Evolutionary conservation across 2,797 vertebrate genomes (phyloP), one percentile per base, ranked within the genome.

Genomic region (Dromococcyx pavoninus): DNA sequence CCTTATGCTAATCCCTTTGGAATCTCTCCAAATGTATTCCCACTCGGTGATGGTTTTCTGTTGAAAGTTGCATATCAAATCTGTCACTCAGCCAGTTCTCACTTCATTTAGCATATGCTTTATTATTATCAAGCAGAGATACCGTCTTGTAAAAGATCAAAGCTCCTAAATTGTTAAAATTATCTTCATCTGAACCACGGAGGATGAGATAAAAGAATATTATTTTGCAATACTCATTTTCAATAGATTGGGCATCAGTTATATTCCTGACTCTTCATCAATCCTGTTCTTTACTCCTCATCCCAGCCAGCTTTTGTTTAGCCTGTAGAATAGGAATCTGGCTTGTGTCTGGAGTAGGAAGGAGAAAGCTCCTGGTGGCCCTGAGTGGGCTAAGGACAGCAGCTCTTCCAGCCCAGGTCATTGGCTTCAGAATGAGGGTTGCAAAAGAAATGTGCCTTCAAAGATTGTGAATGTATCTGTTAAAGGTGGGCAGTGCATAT

Each of bases 61-160:
- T 94, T 91, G 90, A 95, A 90, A 93, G 16, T 82, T 92, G 71
- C 64, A 6, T 88, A 87, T 88, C 88, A 89, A 90, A 65, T 95
- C 93, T 96, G 92, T 95, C 91, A 83, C 53, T 92, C 74, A 87
- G 84, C 74, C 86, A 93, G 78, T 91, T 91, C 84, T 91, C 93
- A 73, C 80, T 93, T 95, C 81, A 75, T 83, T 93, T 91, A 96
- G 72, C 77, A 46, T 89, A 58, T 88, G 72, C 78, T 93, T n/a
- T 88, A 46, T 89, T 92, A 80, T 89, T 95, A 35, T 8, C 37
- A 91, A 83, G 92, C 72, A 58, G 75, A 91, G 81, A 79, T 89
- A 57, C 0, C 13, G 21, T 86, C 84, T 80, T 89, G 61, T 81
- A 86, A 51, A 87, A 85, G 74, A 85, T 94, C 72, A 89, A 51